phyloP scores from a whole-genome alignment of 2,113 vertebrate species.

The Python bivittatus region DNA sequence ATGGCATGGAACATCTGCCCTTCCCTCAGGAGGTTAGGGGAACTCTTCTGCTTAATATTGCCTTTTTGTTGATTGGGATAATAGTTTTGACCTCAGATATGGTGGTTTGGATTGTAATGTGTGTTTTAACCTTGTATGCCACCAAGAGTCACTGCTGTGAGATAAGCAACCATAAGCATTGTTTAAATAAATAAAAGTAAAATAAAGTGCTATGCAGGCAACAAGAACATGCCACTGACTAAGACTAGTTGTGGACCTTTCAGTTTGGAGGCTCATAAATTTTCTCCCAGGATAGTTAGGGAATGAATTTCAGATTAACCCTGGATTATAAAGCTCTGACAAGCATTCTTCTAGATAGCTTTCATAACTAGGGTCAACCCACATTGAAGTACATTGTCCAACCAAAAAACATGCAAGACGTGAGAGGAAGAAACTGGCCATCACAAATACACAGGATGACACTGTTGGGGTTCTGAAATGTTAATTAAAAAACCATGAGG shows the following conservation, averaged over 20 bases:
- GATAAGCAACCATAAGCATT: not conserved
- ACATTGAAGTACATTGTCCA: constrained; percentile 14
- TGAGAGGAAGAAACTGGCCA: constrained; percentile 52
- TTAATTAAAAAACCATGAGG: no score
- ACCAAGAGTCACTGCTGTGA: not conserved
- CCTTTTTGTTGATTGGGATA: no score
- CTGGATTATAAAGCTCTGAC: not conserved
- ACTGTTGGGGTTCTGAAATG: no score
- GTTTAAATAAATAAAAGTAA: not conserved
- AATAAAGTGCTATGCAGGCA: not conserved
- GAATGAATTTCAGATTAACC: constrained; percentile 27
- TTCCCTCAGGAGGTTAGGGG: no score
- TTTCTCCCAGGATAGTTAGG: not conserved
- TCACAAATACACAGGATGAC: constrained; percentile 46
- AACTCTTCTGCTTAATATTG: no score
- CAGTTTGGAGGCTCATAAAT: not conserved
- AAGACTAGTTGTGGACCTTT: not conserved
- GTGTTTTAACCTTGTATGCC: not conserved
- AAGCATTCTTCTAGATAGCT: constrained; percentile 31
- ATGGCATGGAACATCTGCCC: no score
- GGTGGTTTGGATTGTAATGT: no score
- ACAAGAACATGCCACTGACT: not conserved
- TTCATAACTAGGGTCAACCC: not conserved
- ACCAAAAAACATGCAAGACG: constrained; percentile 58
- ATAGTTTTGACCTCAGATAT: no score